Conservation (phyloP, 2,797 vertebrate genomes). For the Onychomys arenicola region DNA sequence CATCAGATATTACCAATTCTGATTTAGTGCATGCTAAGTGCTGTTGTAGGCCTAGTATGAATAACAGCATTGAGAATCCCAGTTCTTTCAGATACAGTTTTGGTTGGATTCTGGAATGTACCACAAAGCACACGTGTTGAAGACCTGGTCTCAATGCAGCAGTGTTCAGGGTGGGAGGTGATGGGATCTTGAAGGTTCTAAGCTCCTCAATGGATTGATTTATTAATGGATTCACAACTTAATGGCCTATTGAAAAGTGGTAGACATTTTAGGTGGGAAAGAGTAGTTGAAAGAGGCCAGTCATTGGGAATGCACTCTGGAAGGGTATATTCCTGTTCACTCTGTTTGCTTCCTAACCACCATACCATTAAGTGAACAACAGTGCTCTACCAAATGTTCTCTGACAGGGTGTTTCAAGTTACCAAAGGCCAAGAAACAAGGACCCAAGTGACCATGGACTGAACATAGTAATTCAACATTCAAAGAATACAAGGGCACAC, state of each 20-base stretch:
- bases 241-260: not conserved
- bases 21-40: not conserved
- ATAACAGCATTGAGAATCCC: not conserved
- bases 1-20: not conserved
- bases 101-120: not conserved
- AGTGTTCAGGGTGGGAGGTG: not conserved
- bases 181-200: not conserved
- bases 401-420: not conserved
- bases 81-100: not conserved
- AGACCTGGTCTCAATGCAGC: not conserved
- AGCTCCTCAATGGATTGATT: not conserved
- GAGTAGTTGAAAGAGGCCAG: not conserved
- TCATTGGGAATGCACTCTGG: not conserved
- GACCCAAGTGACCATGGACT: not conserved
- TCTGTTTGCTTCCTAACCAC: not conserved
- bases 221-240: not conserved
- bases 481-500: not conserved
- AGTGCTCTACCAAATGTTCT: not conserved
- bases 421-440: not conserved
- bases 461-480: not conserved
- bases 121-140: not conserved
- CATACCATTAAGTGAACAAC: not conserved
- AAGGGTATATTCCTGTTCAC: not conserved
- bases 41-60: not conserved
- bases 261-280: not conserved